A percentile compares a stretch with the other conserved stretches of the same genome.
These are phyloP conservation scores for Strongylocentrotus purpuratus DNA, from an alignment of 35 echinoderm and acorn worm genomes.

Conservation along the genomic window DNA sequence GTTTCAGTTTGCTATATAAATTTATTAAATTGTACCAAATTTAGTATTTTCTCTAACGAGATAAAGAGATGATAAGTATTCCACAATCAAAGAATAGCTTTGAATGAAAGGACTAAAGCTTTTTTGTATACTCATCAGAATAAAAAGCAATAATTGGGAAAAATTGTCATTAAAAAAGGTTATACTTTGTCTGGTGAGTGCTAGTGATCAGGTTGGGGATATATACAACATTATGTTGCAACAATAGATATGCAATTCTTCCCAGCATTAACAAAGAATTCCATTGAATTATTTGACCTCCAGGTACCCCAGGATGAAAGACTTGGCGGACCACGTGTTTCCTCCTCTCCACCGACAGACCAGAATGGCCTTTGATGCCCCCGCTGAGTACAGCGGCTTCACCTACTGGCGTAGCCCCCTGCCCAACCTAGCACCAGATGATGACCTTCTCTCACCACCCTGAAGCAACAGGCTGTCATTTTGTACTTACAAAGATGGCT, in stretches of 20 bases:
- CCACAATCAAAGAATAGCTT: no score
- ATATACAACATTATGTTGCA: neutral
- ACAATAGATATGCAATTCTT: neutral
- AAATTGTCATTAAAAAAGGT: no score
- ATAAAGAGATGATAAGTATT: no score
- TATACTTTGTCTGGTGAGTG: no score
- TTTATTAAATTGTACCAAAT: no score
- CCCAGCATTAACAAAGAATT: neutral
- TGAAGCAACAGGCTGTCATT: neutral
- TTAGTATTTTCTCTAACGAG: no score
- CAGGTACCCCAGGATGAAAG: conserved; percentile 87
- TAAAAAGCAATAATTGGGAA: no score
- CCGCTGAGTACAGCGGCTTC: conserved; percentile 80
- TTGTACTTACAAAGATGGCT: no score
- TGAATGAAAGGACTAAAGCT: no score
- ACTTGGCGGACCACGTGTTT: conserved; percentile 91
- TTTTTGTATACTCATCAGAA: no score
- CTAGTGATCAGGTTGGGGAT: neutral
- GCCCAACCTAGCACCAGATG: conserved; percentile 57
- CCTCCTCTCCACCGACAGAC: conserved; percentile 67
- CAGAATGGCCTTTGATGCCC: conserved; percentile 72
- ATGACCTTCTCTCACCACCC: conserved; percentile 36
- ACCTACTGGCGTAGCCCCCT: conserved; percentile 90
- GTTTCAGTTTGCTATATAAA: no score
- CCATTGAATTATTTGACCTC: neutral